A percentile compares a stretch with the other conserved stretches of the same genome.
Conservation (phyloP, 2,797 vertebrate genomes). For the Lindbergichthys nudifrons region DNA sequence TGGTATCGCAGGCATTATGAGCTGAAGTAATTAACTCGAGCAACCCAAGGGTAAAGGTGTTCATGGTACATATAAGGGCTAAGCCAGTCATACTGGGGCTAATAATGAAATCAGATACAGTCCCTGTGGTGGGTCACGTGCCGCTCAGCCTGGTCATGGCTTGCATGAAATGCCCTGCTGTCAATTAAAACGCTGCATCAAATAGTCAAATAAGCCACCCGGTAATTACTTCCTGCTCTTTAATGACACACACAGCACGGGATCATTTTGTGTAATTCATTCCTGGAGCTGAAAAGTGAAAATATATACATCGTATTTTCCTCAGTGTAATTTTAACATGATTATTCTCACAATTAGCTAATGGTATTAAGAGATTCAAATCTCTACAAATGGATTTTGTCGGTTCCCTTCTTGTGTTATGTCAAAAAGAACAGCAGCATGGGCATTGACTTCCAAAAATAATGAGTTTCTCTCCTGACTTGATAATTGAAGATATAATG, state of each 20-base stretch:
- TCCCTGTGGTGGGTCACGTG: conserved; percentile 67
- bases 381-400: conserved; percentile 67
- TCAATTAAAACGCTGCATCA: conserved; percentile 68
- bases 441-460: conserved; percentile 67
- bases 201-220: conserved; percentile 42
- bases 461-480: conserved; percentile 75
- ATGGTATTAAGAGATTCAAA: conserved; percentile 65
- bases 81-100: conserved; percentile 81
- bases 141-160: conserved; percentile 65
- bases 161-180: conserved; percentile 50
- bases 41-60: conserved; percentile 80
- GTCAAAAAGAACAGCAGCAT: conserved; percentile 59
- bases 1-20: conserved; percentile 73
- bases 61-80: conserved; percentile 75
- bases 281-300: conserved; percentile 33
- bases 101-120: conserved; percentile 86
- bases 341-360: conserved; percentile 60
- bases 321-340: conserved; percentile 47
- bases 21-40: conserved; percentile 77
- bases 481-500: conserved; percentile 76
- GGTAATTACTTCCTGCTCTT: conserved; percentile 50
- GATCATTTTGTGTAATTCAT: conserved; percentile 34
- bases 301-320: conserved; percentile 48
- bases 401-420: conserved; percentile 76
- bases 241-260: conserved; percentile 31